Conservation (phyloP, 2,888 invertebrate species). For the Pseudeuparius sepicola region DNA sequence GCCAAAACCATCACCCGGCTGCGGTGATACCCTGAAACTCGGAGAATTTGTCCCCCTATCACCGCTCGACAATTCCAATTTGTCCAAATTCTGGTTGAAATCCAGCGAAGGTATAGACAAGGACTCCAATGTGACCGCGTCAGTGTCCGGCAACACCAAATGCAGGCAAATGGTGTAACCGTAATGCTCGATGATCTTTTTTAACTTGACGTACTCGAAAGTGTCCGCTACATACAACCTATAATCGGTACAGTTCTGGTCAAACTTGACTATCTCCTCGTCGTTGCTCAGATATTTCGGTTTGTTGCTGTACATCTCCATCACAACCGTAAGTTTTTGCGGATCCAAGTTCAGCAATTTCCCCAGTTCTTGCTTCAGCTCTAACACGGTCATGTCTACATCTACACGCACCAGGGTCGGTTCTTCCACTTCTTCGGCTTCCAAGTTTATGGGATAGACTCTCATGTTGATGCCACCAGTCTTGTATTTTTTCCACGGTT, state of each 20-base stretch:
- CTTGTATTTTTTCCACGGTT: slow-evolving; percentile 50
- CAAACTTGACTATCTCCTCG: slow-evolving; percentile 35
- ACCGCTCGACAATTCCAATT: slow-evolving; percentile 24
- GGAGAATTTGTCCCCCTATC: slow-evolving; percentile 32
- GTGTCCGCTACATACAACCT: slow-evolving; percentile 44
- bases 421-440: slow-evolving; percentile 50
- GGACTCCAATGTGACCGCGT: slow-evolving; percentile 42
- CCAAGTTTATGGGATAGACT: slow-evolving; percentile 52
- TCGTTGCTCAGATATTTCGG: slow-evolving; percentile 37
- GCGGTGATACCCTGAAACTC: slow-evolving; percentile 31
- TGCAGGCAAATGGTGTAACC: slow-evolving; percentile 52
- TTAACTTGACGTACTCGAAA: slow-evolving; percentile 40
- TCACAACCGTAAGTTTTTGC: slow-evolving; percentile 33
- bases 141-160: slow-evolving; percentile 52
- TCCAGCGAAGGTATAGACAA: slow-evolving; percentile 45
- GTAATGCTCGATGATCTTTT: slow-evolving; percentile 46
- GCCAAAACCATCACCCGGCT: slow-evolving; percentile 25
- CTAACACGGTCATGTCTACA: slow-evolving; percentile 44
- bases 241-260: slow-evolving; percentile 34
- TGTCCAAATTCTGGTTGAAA: slow-evolving; percentile 33
- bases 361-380: slow-evolving; percentile 48
- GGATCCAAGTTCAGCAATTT: slow-evolving; percentile 40
- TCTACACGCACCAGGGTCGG: slow-evolving; percentile 51
- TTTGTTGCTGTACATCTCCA: slow-evolving; percentile 35
- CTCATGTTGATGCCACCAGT: slow-evolving; percentile 51